Conservation (phyloP, 2,797 vertebrate genomes). For the Cyprinodon diabolis region DNA sequence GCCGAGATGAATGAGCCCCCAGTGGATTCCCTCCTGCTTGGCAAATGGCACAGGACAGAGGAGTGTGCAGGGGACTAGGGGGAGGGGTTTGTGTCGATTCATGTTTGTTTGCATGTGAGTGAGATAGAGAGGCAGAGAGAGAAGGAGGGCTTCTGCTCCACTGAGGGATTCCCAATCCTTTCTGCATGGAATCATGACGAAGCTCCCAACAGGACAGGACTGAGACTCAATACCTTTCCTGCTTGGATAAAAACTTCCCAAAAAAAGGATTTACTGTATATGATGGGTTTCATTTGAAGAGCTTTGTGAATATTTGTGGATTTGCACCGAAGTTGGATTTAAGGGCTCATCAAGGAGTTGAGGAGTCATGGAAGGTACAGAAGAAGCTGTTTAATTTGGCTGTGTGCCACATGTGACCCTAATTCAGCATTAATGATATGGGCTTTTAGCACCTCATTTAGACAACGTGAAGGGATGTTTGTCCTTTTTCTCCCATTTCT, state of each 20-base stretch:
- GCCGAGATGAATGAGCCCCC: slow-evolving; percentile 96
- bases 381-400: slow-evolving; percentile 34
- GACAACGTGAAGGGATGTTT: slow-evolving; percentile 66
- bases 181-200: slow-evolving; percentile 81
- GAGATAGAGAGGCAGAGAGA: slow-evolving; percentile 67
- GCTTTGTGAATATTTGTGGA: slow-evolving; percentile 37
- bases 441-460: slow-evolving; percentile 76
- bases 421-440: slow-evolving; percentile 67
- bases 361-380: slow-evolving; percentile 77
- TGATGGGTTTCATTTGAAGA: slow-evolving; percentile 61
- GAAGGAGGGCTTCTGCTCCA: slow-evolving; percentile 62
- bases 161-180: slow-evolving; percentile 78
- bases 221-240: slow-evolving; percentile 42
- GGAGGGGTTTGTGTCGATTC: slow-evolving; percentile 64
- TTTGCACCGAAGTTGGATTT: slow-evolving; percentile 51
- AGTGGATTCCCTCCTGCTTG: slow-evolving; percentile 88
- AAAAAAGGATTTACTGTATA: slow-evolving; percentile 49
- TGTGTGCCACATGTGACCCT: slow-evolving; percentile 53
- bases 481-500: slow-evolving; percentile 50
- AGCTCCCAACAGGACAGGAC: slow-evolving; percentile 60
- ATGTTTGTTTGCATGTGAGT: slow-evolving; percentile 68
- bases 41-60: slow-evolving; percentile 96
- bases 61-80: slow-evolving; percentile 81
- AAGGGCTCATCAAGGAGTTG: slow-evolving; percentile 23
- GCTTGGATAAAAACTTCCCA: slow-evolving; percentile 38